Base-by-base conservation (phyloP, 2,113 vertebrate species). In the Oxyura jamaicensis region DNA sequence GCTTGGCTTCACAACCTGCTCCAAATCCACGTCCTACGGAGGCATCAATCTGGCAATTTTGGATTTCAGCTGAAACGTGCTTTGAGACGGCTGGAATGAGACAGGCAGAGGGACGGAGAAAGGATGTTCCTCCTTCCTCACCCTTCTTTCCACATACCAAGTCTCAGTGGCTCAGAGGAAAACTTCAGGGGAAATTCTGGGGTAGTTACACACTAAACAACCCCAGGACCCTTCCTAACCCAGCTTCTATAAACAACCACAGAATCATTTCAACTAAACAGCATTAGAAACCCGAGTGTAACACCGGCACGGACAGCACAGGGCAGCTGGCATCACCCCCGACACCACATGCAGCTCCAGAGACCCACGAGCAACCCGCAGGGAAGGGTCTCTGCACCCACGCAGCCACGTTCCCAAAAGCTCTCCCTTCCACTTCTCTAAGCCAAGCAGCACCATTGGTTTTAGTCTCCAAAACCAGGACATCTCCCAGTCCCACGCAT, bases 291-390 rank as follows among this genome's bases (percentile, higher is more conserved):
- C 21, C 42, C 53, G 28, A 73, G 69, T 1, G 29, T 84, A 46
- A 42, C 29, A 3, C 62, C 28, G 35, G 69, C 52, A 23, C 25
- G 5, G 29, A 71, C 21, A 85, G 58, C 16, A 62, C 82, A 83
- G 79, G 10, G 1, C 59, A 52, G 25, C 60, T 0, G 3, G 23
- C 7, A 20, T 14, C 46, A 26, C 81, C 76, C n/a, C 60, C 85
- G 77, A 26, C 55, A 92, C 65, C 78, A 94, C 98, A 97, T 93
- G 31, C 73, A 77, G 83, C 84, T 81, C 65, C 2, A 2, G 88
- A 81, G 81, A 84, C 91, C 29, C 46, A 62, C 13, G 7, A 93
- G 69, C 71, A 58, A 91, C 83, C 3, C 0, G 3, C 15, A 6
- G 59, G 44, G 75, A 78, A 39, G 39, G 10, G 14, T 29, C 65